phyloP scores from a whole-genome alignment of 2,797 vertebrate genomes.

The Sarcoramphus papa region DNA sequence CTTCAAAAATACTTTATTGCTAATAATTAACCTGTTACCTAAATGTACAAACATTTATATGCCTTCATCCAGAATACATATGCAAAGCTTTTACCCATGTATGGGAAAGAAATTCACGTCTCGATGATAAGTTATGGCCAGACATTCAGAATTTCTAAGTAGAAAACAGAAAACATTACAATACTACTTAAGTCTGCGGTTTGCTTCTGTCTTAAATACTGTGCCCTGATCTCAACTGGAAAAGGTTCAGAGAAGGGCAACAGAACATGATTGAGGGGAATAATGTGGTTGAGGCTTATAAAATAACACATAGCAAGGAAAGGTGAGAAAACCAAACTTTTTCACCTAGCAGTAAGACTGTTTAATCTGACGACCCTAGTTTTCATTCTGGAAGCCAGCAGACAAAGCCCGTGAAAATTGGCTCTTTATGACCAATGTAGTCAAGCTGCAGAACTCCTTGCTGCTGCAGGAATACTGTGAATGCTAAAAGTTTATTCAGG shows the following conservation, averaged over 20 bases:
- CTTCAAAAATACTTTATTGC: not conserved
- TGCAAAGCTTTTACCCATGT: not conserved
- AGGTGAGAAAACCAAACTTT: not conserved
- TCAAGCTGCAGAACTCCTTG: not conserved
- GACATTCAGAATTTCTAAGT: not conserved
- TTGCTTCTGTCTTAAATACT: not conserved
- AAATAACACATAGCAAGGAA: not conserved
- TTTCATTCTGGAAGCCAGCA: not conserved
- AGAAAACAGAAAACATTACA: not conserved
- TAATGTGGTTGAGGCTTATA: not conserved
- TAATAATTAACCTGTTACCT: not conserved
- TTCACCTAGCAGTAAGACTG: not conserved
- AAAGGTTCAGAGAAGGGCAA: not conserved
- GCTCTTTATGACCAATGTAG: not conserved
- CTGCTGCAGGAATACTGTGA: not conserved
- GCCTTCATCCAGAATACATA: not conserved
- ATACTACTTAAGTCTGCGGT: rapidly evolving
- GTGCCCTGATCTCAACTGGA: not conserved
- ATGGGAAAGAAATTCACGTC: not conserved
- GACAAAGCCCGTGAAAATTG: not conserved
- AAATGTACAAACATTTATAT: not conserved
- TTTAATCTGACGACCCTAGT: not conserved
- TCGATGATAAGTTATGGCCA: not conserved
- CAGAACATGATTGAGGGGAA: not conserved
- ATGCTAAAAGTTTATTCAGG: not conserved